phyloP scores from a whole-genome alignment of 2,797 vertebrate genomes.

The Peromyscus attwateri region DNA sequence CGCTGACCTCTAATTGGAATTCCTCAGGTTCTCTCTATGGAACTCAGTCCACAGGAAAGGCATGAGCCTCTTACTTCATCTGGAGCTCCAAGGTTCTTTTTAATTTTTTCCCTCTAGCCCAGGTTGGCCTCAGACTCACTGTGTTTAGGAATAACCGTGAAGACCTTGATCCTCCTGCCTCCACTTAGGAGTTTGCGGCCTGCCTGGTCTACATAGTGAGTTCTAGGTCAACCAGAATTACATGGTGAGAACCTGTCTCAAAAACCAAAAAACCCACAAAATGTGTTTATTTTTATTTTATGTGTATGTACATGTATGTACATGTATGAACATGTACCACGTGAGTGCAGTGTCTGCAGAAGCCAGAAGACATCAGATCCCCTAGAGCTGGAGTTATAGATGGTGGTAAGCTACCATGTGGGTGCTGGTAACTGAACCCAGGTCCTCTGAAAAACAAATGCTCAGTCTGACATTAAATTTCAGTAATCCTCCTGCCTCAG shows the following conservation, averaged over 20 bases:
- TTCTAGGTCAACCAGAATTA: neutral
- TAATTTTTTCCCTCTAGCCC: neutral
- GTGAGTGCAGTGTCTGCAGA: neutral
- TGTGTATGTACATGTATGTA: neutral
- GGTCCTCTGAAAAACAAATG: neutral
- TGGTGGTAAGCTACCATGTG: neutral
- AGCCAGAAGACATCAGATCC: neutral
- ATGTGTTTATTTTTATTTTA: neutral
- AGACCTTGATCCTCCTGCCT: neutral
- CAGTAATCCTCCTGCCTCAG: neutral
- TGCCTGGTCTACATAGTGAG: neutral
- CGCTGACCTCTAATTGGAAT: conserved; percentile 10
- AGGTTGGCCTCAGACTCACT: neutral
- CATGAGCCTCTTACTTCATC: neutral
- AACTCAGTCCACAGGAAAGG: neutral
- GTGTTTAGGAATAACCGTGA: neutral
- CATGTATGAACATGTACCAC: neutral
- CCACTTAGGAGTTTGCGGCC: neutral
- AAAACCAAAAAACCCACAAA: neutral
- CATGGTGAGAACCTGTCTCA: neutral
- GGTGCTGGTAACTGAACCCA: neutral
- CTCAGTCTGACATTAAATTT: neutral
- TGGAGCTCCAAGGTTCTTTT: neutral
- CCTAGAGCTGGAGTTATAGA: neutral
- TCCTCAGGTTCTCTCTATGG: neutral